Evolutionary conservation across 2,797 vertebrate species (phyloP).

Genomic region (Poecilia picta): DNA sequence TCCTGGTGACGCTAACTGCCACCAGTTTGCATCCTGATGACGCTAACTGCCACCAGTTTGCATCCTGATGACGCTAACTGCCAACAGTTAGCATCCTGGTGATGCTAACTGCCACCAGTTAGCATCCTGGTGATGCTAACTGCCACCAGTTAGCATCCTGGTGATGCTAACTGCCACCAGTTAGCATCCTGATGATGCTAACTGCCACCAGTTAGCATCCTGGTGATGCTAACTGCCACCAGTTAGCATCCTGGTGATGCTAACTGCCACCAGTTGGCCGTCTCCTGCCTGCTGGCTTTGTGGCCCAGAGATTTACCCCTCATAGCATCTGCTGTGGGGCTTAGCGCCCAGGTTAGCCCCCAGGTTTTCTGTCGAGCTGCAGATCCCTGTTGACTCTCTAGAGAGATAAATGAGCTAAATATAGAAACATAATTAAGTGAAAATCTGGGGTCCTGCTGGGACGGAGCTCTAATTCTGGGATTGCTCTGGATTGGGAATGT

Average conservation of each 20-base stretch:
- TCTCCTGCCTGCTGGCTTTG: slow-evolving; percentile 47
- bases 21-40: too few relatives aligned
- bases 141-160: too few relatives aligned
- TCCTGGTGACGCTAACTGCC: too few relatives aligned
- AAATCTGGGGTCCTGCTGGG: slow-evolving; percentile 7
- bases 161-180: too few relatives aligned
- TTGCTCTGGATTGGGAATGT: background rate
- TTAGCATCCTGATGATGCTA: too few relatives aligned
- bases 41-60: too few relatives aligned
- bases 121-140: too few relatives aligned
- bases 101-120: background rate
- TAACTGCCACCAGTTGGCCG: background rate
- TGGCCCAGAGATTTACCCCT: slow-evolving; percentile 58
- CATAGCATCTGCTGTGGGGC: slow-evolving; percentile 70
- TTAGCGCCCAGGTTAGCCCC: slow-evolving; percentile 31
- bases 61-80: too few relatives aligned
- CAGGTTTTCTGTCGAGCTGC: slow-evolving; percentile 46
- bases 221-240: too few relatives aligned
- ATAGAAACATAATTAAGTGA: slow-evolving; percentile 59
- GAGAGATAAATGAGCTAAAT: slow-evolving; percentile 62
- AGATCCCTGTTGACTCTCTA: slow-evolving; percentile 32
- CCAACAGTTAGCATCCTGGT: background rate
- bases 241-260: background rate
- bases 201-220: too few relatives aligned
- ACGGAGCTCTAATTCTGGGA: background rate